These are phyloP conservation scores for Melanophora roralis DNA, from an alignment of 2,888 invertebrate species.

Conservation along the genomic window DNA sequence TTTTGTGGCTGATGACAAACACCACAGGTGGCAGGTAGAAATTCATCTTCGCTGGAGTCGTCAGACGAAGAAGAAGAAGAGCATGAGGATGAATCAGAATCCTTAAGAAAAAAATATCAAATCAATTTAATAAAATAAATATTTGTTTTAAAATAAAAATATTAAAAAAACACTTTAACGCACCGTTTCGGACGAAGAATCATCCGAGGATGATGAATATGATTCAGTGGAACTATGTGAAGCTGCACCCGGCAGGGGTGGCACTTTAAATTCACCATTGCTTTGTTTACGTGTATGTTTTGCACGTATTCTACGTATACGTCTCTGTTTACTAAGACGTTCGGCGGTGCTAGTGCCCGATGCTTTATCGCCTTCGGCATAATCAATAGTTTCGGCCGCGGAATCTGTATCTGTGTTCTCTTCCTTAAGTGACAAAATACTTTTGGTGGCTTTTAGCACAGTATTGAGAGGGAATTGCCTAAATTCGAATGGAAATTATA, in stretches of 20 bases:
- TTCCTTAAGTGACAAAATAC: constrained; percentile 21
- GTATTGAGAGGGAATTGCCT: constrained; percentile 96
- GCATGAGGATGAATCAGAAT: constrained; percentile 53
- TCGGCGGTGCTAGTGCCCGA: constrained; percentile 13
- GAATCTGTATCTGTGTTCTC: constrained; percentile 55
- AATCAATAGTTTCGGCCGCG: constrained; percentile 43
- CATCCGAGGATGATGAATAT: constrained; percentile 57
- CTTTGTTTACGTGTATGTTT: constrained; percentile 34
- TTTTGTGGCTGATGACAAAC: constrained; percentile 80
- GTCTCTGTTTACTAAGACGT: constrained; percentile 27
- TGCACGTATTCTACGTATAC: constrained; percentile 50
- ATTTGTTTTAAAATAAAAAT: no score
- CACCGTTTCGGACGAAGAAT: constrained; percentile 66
- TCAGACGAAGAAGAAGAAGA: constrained; percentile 42
- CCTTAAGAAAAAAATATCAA: constrained; percentile 28
- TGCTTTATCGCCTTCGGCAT: constrained; percentile 2
- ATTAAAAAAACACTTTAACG: no score
- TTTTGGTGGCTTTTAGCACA: constrained; percentile 78
- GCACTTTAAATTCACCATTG: constrained; percentile 52
- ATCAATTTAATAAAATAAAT: no score
- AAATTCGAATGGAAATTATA: neutral
- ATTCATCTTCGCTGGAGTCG: constrained; percentile 66
- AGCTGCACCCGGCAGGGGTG: constrained; percentile 38
- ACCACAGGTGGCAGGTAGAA: constrained; percentile 78
- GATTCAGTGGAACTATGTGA: constrained; percentile 55